Conservation (phyloP, 2,888 invertebrate genomes). For the Conchocele bisecta region DNA sequence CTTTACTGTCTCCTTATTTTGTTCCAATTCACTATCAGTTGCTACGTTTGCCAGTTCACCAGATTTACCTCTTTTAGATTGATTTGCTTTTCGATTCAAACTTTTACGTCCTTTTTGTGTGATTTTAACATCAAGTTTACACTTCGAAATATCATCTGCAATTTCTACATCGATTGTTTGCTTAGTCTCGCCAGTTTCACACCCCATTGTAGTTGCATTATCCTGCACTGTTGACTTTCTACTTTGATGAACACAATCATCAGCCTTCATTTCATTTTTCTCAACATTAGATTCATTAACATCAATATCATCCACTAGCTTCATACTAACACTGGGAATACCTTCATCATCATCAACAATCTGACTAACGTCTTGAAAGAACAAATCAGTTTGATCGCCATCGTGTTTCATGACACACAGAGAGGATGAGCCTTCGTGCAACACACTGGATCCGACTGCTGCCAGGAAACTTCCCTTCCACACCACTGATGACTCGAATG, state of each 20-base stretch:
- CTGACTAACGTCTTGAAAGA: constrained; percentile 31
- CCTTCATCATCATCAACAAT: background rate
- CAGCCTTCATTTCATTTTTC: background rate
- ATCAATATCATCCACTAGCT: background rate
- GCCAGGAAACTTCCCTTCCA: constrained; percentile 56
- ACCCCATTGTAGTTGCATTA: background rate
- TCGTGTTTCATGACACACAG: no score
- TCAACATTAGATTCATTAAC: background rate
- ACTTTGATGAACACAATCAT: background rate
- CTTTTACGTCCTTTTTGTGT: background rate
- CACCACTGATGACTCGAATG: no score
- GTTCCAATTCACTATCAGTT: background rate
- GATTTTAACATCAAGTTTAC: no score
- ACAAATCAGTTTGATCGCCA: constrained; percentile 52
- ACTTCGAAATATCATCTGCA: no score
- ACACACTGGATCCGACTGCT: constrained; percentile 44
- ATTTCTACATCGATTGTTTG: no score
- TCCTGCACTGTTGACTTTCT: background rate
- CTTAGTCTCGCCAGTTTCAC: background rate
- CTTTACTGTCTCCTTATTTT: background rate
- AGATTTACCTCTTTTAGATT: background rate
- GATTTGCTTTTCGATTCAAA: background rate
- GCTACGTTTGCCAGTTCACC: background rate
- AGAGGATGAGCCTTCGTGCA: constrained; percentile 15
- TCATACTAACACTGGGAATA: background rate